These are phyloP conservation scores for Stenotaenia linearis DNA, from an alignment of 2,888 invertebrate genomes.

Conservation along the genomic window DNA sequence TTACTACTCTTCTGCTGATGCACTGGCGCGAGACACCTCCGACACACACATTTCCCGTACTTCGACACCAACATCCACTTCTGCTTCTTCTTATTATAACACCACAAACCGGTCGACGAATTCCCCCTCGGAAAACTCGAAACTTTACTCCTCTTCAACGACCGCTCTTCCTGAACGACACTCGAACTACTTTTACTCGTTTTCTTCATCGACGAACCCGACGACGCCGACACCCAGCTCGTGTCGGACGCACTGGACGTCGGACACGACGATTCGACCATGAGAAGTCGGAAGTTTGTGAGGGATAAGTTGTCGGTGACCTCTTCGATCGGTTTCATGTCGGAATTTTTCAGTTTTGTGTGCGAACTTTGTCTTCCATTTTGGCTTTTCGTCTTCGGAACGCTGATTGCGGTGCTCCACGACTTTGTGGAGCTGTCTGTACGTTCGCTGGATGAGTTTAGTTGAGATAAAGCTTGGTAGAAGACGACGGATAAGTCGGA, in stretches of 20 bases:
- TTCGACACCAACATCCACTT: neutral
- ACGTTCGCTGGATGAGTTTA: too few relatives aligned
- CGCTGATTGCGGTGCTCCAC: neutral
- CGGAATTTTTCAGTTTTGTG: neutral
- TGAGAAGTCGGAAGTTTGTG: neutral
- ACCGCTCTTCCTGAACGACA: neutral
- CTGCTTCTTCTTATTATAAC: neutral
- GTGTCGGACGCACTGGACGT: too few relatives aligned
- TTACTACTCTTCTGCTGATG: neutral
- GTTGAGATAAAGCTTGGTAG: neutral
- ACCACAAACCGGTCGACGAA: neutral
- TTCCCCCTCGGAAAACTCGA: neutral
- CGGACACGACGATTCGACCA: neutral
- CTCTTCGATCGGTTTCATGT: neutral
- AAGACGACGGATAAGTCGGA: neutral
- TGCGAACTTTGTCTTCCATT: neutral
- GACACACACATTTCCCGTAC: neutral
- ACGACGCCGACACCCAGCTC: too few relatives aligned
- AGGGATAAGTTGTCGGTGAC: neutral
- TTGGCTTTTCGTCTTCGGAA: neutral
- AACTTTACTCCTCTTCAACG: neutral
- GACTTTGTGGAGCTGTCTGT: neutral
- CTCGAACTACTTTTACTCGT: too few relatives aligned
- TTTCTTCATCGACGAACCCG: too few relatives aligned
- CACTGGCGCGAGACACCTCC: neutral